These are phyloP conservation scores for Rutilus rutilus DNA, from an alignment of 2,113 vertebrate species.

Conservation along the genomic window DNA sequence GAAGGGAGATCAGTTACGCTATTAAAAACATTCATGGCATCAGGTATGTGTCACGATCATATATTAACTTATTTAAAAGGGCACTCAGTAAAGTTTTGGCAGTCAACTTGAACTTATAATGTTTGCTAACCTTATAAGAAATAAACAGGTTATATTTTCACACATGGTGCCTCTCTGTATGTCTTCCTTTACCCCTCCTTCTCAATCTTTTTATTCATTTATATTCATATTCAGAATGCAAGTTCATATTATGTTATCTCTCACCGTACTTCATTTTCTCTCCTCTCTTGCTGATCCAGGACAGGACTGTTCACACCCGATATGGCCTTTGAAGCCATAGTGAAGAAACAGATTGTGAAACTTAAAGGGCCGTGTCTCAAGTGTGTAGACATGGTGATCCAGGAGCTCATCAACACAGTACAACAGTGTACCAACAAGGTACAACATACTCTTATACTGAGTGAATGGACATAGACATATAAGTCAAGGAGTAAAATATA, in stretches of 20 bases:
- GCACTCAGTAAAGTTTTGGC: neutral
- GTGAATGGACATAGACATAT: neutral
- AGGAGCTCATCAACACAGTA: conserved; percentile 88
- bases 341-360: conserved; percentile 91
- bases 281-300: conserved; percentile 69
- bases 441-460: conserved; percentile 40
- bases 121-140: neutral
- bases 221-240: neutral
- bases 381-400: conserved; percentile 90
- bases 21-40: conserved; percentile 79
- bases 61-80: neutral
- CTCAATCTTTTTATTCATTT: neutral
- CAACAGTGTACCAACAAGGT: conserved; percentile 90
- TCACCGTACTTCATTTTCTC: neutral
- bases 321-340: conserved; percentile 93
- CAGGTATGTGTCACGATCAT: conserved; percentile 42
- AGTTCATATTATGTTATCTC: neutral
- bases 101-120: neutral
- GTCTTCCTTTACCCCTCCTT: neutral
- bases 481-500: neutral
- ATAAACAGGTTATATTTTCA: neutral
- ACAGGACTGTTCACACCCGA: conserved; percentile 95
- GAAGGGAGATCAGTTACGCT: conserved; percentile 91
- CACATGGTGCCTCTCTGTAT: neutral
- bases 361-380: conserved; percentile 90